These are phyloP conservation scores for Drepana falcataria DNA, from an alignment of 2,888 invertebrate species.

Conservation along the genomic window DNA sequence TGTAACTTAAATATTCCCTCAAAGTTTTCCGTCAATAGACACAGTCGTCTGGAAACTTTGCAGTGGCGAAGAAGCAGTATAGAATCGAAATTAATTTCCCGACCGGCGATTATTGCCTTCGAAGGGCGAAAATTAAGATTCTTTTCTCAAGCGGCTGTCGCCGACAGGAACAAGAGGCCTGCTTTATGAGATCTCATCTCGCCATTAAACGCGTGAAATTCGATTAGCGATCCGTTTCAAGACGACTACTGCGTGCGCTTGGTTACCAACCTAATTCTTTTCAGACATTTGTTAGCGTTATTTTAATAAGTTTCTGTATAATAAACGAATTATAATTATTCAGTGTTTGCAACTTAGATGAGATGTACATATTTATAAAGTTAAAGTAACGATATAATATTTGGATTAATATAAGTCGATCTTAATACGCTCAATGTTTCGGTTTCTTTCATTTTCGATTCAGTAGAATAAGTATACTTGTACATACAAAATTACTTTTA, in stretches of 20 bases:
- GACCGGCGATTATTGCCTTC: constrained; percentile 44
- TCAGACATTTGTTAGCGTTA: too few relatives aligned
- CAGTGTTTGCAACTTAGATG: too few relatives aligned
- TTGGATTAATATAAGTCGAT: too few relatives aligned
- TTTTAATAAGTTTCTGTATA: too few relatives aligned
- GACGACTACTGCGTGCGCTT: background rate
- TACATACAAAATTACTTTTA: too few relatives aligned
- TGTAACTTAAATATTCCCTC: background rate
- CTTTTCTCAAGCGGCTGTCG: constrained; percentile 49
- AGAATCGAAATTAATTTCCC: constrained; percentile 49
- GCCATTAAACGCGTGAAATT: constrained; percentile 51
- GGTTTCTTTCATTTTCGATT: too few relatives aligned
- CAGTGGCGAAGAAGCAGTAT: constrained; percentile 27
- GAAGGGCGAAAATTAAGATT: constrained; percentile 48
- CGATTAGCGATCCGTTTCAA: constrained; percentile 50
- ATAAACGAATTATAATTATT: too few relatives aligned
- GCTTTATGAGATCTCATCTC: constrained; percentile 59
- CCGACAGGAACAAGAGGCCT: constrained; percentile 43
- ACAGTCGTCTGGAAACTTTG: constrained; percentile 36
- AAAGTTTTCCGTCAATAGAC: constrained; percentile 7
- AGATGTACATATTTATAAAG: too few relatives aligned
- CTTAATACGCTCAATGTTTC: too few relatives aligned
- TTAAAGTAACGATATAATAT: too few relatives aligned
- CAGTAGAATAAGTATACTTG: too few relatives aligned
- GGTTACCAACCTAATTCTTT: background rate